Evolutionary conservation across 2,888 invertebrate species (phyloP), one percentile per base, ranked within the genome.

Genomic region (Drosophila bunnanda): DNA sequence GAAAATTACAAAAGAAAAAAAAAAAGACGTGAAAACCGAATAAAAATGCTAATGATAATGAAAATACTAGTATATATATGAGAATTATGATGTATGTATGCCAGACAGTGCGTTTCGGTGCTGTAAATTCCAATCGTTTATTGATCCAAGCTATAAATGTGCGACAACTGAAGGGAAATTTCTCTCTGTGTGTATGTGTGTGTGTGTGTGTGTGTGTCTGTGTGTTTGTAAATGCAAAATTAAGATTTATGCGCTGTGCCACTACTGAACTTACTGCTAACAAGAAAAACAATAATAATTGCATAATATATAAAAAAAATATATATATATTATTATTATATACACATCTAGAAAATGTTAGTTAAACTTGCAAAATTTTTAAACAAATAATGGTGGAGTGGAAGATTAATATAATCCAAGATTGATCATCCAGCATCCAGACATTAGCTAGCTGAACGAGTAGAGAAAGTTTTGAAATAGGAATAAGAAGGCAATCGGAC

Each of bases 251-350:
- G 69, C 69, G 66, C 66, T 66, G 66, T 66, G 66, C 69, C 66
- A 68, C 69, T 54, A 66, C 54, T 68, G 54, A 66, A 66, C 52
- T 66, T 66, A 66, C 65, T 66, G 66, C 66, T 66, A 66, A 68
- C 44, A 62, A 61, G 17, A 54, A 64, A 36, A 50, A 66, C 69
- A 66, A 66, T 66, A 57, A 55, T 39, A 65, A 65, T 43, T 65
- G 65, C 60, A 60, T 67, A 53, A 53, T 44, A 56, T 38, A 43
- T 56, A 32, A 57, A 10, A 46, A 10, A 5, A 0, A 46, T 6
- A 46, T 28, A 46, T 46, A 46, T 39, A 39, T 30, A 50, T 28
- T 32, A 50, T 20, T 48, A 48, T 30, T 60, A 65, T 54, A 46
- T 46, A 66, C 66, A 68, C 38, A 69, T 25, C 38, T 56, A 64